Conservation (phyloP, 2,113 vertebrate species). For the Pelecanus crispus region DNA sequence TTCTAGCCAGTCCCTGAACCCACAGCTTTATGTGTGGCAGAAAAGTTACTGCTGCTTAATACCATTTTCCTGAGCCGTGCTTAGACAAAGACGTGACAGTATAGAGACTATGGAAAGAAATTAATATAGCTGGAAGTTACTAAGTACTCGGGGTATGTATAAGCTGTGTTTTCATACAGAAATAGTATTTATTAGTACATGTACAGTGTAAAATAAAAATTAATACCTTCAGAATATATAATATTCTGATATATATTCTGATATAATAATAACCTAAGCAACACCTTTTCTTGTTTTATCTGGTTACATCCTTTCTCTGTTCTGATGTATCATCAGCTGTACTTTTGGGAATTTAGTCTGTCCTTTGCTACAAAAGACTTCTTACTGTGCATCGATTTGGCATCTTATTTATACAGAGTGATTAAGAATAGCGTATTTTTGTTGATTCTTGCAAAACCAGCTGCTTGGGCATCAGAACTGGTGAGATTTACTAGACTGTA, state of each 20-base stretch:
- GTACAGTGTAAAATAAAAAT: neutral
- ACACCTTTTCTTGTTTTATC: neutral
- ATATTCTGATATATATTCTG: too few relatives aligned
- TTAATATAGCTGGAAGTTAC: neutral
- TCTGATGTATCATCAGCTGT: neutral
- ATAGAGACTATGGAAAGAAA: neutral
- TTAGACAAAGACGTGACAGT: neutral
- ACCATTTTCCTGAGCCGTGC: neutral
- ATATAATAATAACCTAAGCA: too few relatives aligned
- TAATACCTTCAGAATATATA: neutral
- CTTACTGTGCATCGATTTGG: neutral
- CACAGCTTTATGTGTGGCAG: neutral
- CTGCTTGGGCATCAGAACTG: neutral
- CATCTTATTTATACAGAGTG: neutral
- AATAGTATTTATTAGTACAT: neutral
- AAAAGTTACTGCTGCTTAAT: neutral
- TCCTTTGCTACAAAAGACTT: neutral
- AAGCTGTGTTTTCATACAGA: neutral
- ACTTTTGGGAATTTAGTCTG: neutral
- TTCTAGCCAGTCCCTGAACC: neutral
- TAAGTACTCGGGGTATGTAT: neutral
- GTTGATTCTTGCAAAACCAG: neutral
- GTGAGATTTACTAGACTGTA: neutral
- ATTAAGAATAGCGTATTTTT: neutral
- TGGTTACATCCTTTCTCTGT: neutral